Evolutionary conservation across 2,888 invertebrate genomes (phyloP), one percentile per base, ranked within the genome.

Genomic region (Xiphydria camelus): DNA sequence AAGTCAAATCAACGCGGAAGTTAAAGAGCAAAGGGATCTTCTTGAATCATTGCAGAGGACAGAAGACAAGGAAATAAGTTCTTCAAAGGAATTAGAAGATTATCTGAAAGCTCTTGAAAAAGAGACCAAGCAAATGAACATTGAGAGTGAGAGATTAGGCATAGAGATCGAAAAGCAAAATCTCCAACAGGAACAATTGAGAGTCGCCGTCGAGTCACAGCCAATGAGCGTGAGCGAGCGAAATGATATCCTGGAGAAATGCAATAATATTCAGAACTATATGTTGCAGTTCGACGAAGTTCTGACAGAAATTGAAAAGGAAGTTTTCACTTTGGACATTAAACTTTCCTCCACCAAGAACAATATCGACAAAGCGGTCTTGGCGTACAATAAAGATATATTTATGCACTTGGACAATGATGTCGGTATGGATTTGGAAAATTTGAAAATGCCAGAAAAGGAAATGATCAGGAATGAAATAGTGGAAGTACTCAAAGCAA

Each of bases 321-420:
- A 71, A 39, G n/a, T 61, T 3, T 72, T 65, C 34, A 49, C 60
- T 3, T 46, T 65, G 20, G 73, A 73, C 19, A 59, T 73, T 1
- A 64, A 67, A 43, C 51, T 66, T 5, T 54, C 67, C n/a, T 54
- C 59, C 3, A 39, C 52, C 14, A 65, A 59, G 36, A 62, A 57
- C 23, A 62, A 57, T 47, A 51, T 73, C 9, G 59, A 53, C 17
- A 69, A 70, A 55, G 41, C 53, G 3, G 46, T 73, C 22, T 45
- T 70, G 10, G 57, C 57, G 3, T 71, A 69, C 21, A 73, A 73
- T 39, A 64, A 66, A 33, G 59, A 67, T 18, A 58, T 73, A 35
- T 56, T 69, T 19, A 49, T 65, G 55, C 53, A 61, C 45, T 34
- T 62, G 7, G 53, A 38, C 10, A 42, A 46, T 12, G 53, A 57